Percentiles rank a stretch among this genome's conserved stretches.
Conservation (phyloP, 2,888 invertebrate genomes). For the Drosophila anomalipes region DNA sequence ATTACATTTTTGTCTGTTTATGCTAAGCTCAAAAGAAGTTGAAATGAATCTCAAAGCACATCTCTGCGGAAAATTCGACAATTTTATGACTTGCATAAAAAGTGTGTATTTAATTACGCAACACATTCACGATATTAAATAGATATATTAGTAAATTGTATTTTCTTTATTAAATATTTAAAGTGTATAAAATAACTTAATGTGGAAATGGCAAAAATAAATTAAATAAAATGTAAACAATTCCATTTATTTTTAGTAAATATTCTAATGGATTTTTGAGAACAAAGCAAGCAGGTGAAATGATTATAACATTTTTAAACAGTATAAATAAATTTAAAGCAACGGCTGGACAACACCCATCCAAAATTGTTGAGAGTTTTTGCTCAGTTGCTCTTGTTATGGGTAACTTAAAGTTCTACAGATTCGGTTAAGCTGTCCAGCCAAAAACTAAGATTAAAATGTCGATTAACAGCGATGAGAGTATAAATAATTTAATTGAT, state of each 20-base stretch:
- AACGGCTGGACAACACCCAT: not conserved
- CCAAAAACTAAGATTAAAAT: not conserved
- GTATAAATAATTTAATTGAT: not conserved
- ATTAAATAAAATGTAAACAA: not conserved
- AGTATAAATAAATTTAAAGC: constrained; percentile 7
- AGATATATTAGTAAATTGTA: not conserved
- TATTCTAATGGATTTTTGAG: not conserved
- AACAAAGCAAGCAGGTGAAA: constrained; percentile 25
- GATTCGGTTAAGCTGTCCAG: constrained; percentile 16
- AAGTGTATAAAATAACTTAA: not conserved
- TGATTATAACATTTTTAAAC: not conserved
- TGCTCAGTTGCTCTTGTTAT: constrained; percentile 34
- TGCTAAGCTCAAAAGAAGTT: not conserved
- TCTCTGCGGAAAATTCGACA: not conserved
- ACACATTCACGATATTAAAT: not conserved
- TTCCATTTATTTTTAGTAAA: not conserved
- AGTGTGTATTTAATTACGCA: not conserved
- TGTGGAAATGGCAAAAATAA: not conserved
- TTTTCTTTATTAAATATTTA: not conserved
- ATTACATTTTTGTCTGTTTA: constrained; percentile 44
- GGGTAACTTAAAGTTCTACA: constrained; percentile 23
- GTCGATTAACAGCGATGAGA: constrained; percentile 12
- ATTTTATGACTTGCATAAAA: not conserved
- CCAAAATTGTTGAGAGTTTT: constrained; percentile 35
- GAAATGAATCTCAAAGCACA: not conserved